phyloP scores from a whole-genome alignment of 2,888 invertebrate genomes.

The Apeira syringaria region DNA sequence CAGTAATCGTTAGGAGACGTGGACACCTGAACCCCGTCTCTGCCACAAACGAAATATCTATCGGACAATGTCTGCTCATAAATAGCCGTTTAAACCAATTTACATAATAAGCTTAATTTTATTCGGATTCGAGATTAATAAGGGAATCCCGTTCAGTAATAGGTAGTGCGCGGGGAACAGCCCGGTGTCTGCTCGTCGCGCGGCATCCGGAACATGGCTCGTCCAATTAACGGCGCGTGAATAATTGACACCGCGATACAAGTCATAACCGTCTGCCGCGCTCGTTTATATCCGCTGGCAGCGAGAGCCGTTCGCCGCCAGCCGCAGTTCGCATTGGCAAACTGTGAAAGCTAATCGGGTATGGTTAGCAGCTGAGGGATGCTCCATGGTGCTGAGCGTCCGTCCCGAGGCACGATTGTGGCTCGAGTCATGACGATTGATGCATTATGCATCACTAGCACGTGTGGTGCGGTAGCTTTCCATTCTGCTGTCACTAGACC shows the following conservation, averaged over 20 bases:
- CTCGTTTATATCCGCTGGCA: slow-evolving; percentile 64
- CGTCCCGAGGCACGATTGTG: slow-evolving; percentile 25
- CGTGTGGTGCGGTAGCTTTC: slow-evolving; percentile 38
- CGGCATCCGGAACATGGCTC: slow-evolving; percentile 42
- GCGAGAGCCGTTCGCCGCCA: slow-evolving; percentile 47
- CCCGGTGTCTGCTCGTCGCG: slow-evolving; percentile 49
- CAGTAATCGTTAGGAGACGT: too few relatives aligned
- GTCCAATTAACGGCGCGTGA: slow-evolving; percentile 43
- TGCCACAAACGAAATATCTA: too few relatives aligned
- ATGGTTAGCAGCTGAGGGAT: slow-evolving; percentile 28
- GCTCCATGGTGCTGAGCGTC: slow-evolving; percentile 28
- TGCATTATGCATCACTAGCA: slow-evolving; percentile 40
- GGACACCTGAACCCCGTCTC: too few relatives aligned
- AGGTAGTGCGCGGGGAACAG: slow-evolving; percentile 56
- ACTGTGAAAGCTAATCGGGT: slow-evolving; percentile 55
- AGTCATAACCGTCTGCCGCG: slow-evolving; percentile 48
- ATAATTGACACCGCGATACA: slow-evolving; percentile 20
- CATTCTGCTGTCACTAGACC: slow-evolving; percentile 24
- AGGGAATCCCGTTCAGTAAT: slow-evolving; percentile 35
- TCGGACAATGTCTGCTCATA: too few relatives aligned
- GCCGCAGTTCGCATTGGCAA: slow-evolving; percentile 53
- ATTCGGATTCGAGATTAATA: too few relatives aligned
- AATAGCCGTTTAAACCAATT: slow-evolving; percentile 6
- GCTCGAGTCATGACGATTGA: slow-evolving; percentile 16
- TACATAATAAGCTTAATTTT: too few relatives aligned